Base-by-base conservation (phyloP, 2,797 vertebrate species). In the Bovichtus diacanthus region DNA sequence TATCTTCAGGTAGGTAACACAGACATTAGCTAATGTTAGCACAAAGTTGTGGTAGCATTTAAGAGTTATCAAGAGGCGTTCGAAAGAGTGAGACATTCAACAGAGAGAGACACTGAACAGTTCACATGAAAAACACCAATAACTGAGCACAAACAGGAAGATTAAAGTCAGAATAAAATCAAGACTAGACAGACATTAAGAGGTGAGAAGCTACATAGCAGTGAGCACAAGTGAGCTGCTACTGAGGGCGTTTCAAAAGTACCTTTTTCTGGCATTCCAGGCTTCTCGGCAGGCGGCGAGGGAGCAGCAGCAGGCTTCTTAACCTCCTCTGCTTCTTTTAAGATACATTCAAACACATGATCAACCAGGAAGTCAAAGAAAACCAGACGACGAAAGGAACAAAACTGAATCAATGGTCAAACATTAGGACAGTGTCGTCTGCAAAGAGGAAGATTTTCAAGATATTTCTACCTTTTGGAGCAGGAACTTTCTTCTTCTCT, bases 1-100 rank as follows among this genome's bases (percentile, higher is more conserved):
- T 85, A 92, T 95, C 91, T 92, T 96, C 85, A 94, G 88, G 80
- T 83, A 93, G 91, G 86, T 72, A 94, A 94, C 87, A 95, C 60
- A 96, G 82, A 96, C 70, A 91, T 85, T 59, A 71, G 43, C 80
- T 68, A 65, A 94, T 36, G 66, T 93, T 91, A 92, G 77, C 67
- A 86, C 65, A 19, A 61, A 36, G 53, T 41, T 3, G 10, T 7
- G 39, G 3, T 9, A 64, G 29, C 31, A 64, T 60, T 9, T 56
- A 82, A 82, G 70, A 49, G 51, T 46, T 8, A 68, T 65, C 3
- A 89, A 85, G 74, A 83, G 19, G 36, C 1, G 12, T 49, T 77
- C 5, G 3, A 62, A 80, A 79, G 62, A 79, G 56, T 13, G 15
- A 70, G 43, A 83, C 29, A 54, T 15, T 60, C 2, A 19, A 55